phyloP scores from a whole-genome alignment of 2,888 invertebrate species.

The Poecilus cupreus region DNA sequence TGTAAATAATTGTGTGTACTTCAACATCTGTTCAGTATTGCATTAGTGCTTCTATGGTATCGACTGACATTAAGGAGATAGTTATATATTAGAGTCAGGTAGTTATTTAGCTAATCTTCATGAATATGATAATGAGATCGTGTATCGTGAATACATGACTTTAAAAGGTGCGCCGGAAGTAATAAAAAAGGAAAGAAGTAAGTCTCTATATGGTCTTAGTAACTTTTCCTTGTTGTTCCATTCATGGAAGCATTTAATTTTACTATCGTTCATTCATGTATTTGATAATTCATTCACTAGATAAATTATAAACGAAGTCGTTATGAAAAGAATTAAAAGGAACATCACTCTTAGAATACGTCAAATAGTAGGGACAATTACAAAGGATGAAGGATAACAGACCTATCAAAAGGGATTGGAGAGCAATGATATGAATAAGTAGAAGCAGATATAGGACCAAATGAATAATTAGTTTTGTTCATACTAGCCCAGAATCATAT shows the following conservation, averaged over 20 bases:
- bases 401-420: too few relatives aligned
- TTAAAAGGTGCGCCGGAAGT: constrained; percentile 49
- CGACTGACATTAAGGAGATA: neutral
- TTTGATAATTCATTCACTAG: neutral
- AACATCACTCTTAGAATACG: too few relatives aligned
- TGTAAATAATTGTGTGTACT: neutral
- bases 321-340: too few relatives aligned
- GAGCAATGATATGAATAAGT: too few relatives aligned
- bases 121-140: constrained; percentile 40
- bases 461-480: too few relatives aligned
- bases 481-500: too few relatives aligned
- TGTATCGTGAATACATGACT: constrained; percentile 30
- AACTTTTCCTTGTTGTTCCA: neutral
- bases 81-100: constrained; percentile 44
- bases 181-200: constrained; percentile 7
- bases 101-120: constrained; percentile 41
- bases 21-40: neutral
- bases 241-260: neutral
- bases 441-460: too few relatives aligned
- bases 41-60: neutral
- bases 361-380: too few relatives aligned
- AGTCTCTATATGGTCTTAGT: neutral
- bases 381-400: too few relatives aligned
- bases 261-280: neutral
- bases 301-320: too few relatives aligned